Conservation (phyloP, 2,797 vertebrate species). For the Arctocebus calabarensis region DNA sequence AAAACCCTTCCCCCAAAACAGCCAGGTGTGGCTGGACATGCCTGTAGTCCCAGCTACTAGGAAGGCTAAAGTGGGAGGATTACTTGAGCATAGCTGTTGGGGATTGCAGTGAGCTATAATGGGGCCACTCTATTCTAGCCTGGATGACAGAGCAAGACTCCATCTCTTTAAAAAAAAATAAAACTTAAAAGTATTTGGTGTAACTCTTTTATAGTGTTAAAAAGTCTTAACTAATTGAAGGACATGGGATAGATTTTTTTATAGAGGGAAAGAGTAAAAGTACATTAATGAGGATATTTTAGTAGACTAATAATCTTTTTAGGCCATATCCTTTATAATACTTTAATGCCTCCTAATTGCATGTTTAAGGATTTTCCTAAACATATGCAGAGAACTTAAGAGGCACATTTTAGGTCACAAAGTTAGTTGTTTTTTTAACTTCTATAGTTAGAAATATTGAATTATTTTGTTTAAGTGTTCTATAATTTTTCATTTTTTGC, state of each 20-base stretch:
- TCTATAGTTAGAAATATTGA: constrained; percentile 34
- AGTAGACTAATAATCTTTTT: constrained; percentile 33
- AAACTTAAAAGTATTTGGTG: constrained; percentile 40
- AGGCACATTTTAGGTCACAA: neutral
- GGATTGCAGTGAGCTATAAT: neutral
- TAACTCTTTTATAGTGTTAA: constrained; percentile 35
- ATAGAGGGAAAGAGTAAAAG: constrained; percentile 49
- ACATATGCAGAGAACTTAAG: neutral
- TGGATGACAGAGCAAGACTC: neutral
- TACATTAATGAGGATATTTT: constrained; percentile 52
- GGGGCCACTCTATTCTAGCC: neutral
- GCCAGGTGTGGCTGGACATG: neutral
- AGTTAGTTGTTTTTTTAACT: constrained; percentile 18
- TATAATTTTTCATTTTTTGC: neutral
- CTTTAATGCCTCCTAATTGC: neutral
- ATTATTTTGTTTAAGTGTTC: constrained; percentile 54
- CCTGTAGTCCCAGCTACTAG: neutral
- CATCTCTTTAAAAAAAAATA: neutral
- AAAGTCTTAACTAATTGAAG: constrained; percentile 36
- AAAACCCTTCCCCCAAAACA: neutral
- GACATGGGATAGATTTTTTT: constrained; percentile 19
- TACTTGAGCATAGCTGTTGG: neutral
- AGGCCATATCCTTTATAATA: constrained; percentile 32
- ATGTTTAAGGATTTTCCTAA: constrained; percentile 60
- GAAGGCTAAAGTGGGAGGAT: neutral